Evolutionary conservation across 2,113 vertebrate genomes (phyloP).

Genomic region (Crotophaga sulcirostris): DNA sequence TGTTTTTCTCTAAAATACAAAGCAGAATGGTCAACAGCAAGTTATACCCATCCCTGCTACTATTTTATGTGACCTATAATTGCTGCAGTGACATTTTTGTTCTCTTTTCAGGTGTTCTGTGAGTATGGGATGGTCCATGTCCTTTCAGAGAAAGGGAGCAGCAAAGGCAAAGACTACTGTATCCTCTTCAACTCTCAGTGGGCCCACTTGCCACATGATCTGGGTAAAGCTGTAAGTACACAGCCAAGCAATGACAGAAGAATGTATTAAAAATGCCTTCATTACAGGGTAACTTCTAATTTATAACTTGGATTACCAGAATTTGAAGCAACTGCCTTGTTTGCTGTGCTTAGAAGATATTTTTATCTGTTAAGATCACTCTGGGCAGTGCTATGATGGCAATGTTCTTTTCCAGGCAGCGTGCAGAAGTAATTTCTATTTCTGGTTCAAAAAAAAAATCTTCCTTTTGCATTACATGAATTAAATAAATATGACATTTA

Average conservation of each 20-base stretch:
- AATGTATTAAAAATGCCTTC: not conserved
- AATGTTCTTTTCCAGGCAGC: not conserved
- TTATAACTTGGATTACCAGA: not conserved
- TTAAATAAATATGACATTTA: not conserved
- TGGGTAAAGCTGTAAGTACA: constrained; percentile 89
- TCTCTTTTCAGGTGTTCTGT: constrained; percentile 77
- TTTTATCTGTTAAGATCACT: not conserved
- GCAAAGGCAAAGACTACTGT: constrained; percentile 91
- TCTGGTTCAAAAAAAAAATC: not conserved
- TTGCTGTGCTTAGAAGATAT: not conserved
- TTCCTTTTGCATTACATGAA: not conserved
- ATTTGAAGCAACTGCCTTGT: not conserved
- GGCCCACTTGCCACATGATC: constrained; percentile 91
- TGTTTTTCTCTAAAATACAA: not conserved
- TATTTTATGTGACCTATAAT: not conserved
- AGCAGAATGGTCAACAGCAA: not conserved
- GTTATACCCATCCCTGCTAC: not conserved
- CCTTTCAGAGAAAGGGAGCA: constrained; percentile 77
- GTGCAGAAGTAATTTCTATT: not conserved
- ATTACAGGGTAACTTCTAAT: not conserved
- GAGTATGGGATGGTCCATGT: constrained; percentile 94
- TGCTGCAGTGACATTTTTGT: not conserved
- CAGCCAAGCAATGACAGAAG: not conserved
- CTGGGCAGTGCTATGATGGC: not conserved
- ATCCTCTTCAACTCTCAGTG: constrained; percentile 94